Percentiles rank a stretch among this genome's conserved stretches.
Evolutionary conservation across 2,113 vertebrate species (phyloP).

Genomic region (Merops nubicus): DNA sequence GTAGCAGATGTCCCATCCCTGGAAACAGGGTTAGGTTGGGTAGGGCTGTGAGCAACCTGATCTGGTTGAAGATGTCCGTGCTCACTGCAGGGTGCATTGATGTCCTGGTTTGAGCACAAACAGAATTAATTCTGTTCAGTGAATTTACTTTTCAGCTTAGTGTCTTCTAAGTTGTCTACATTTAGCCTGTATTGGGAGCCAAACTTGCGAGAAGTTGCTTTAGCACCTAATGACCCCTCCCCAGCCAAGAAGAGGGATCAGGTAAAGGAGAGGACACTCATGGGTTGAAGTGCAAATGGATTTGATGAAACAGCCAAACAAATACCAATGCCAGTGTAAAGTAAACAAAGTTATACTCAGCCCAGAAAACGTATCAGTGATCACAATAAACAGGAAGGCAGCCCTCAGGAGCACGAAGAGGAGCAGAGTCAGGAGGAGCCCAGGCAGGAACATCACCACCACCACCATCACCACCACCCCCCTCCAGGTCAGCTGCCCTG

Average conservation of each 20-base stretch:
- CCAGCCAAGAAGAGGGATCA: neutral
- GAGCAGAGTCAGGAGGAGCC: too few species aligned
- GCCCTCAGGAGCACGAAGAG: neutral
- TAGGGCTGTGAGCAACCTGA: neutral
- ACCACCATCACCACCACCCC: too few species aligned
- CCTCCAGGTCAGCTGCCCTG: too few species aligned
- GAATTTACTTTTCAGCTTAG: too few species aligned
- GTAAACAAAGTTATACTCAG: neutral
- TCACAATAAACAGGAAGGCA: neutral
- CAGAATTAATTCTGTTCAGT: too few species aligned
- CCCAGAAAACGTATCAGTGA: neutral
- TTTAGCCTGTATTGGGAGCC: neutral
- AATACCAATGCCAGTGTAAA: neutral
- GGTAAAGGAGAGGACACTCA: neutral
- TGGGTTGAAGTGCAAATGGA: neutral
- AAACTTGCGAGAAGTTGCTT: neutral
- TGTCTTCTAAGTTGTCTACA: neutral
- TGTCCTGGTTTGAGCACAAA: neutral
- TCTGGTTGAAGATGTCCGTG: neutral
- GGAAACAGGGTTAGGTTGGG: neutral
- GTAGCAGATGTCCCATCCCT: neutral
- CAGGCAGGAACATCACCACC: too few species aligned
- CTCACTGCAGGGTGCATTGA: fast-evolving
- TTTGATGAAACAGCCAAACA: neutral
- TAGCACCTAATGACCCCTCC: neutral